These are phyloP conservation scores for Rambutsinella grinnellia DNA, from an alignment of 2,888 invertebrate genomes.

Conservation along the genomic window DNA sequence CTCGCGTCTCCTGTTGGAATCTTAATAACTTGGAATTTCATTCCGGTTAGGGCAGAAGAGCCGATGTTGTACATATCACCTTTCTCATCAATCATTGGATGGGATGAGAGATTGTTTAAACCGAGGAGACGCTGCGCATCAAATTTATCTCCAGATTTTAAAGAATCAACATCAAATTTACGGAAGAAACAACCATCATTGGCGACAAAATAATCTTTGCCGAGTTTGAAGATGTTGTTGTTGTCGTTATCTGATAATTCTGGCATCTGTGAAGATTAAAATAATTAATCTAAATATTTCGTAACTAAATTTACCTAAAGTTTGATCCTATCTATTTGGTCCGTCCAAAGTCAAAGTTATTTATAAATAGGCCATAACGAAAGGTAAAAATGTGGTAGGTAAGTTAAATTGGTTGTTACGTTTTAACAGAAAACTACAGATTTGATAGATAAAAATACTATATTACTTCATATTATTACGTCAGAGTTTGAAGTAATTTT, in stretches of 20 bases:
- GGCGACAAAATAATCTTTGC: slow-evolving; percentile 70
- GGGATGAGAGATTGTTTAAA: slow-evolving; percentile 70
- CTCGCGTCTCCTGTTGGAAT: slow-evolving; percentile 65
- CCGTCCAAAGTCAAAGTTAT: too few species aligned
- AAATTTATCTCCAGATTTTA: slow-evolving; percentile 69
- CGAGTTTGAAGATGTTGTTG: slow-evolving; percentile 70
- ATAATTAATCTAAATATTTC: slow-evolving; percentile 13
- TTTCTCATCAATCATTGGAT: slow-evolving; percentile 69
- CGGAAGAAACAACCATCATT: slow-evolving; percentile 71
- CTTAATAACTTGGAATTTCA: slow-evolving; percentile 69
- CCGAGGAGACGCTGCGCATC: slow-evolving; percentile 69
- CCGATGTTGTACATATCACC: slow-evolving; percentile 71
- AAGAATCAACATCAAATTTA: slow-evolving; percentile 70
- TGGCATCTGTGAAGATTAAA: slow-evolving; percentile 65
- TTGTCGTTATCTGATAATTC: slow-evolving; percentile 71
- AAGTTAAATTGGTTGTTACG: too few species aligned
- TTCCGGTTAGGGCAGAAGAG: slow-evolving; percentile 68
- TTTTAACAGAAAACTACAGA: too few species aligned
- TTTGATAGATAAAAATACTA: too few species aligned
- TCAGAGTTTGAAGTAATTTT: too few species aligned
- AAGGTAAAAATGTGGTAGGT: too few species aligned
- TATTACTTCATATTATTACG: too few species aligned
- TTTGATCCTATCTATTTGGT: too few species aligned
- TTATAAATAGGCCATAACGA: too few species aligned
- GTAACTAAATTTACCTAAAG: background rate